Conservation (phyloP, 2,888 invertebrate genomes). For the Amblyteles armatorius region DNA sequence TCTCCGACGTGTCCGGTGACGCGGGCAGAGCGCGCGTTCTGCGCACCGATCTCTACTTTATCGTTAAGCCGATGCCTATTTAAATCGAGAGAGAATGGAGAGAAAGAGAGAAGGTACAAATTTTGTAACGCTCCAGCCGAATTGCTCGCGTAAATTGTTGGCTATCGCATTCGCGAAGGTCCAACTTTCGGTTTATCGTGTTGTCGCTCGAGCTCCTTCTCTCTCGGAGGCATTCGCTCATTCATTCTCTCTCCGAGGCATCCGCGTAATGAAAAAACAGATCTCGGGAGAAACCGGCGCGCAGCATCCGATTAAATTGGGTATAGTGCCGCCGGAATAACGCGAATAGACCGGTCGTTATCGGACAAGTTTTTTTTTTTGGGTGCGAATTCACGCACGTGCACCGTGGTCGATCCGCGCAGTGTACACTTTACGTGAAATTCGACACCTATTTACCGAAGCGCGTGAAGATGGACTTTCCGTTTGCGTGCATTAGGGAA, state of each 20-base stretch:
- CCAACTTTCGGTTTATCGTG: constrained; percentile 53
- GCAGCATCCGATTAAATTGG: constrained; percentile 31
- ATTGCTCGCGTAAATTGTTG: background rate
- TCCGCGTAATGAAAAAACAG: constrained; percentile 71
- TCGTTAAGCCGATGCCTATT: constrained; percentile 26
- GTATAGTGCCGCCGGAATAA: constrained; percentile 24
- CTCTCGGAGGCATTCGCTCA: background rate
- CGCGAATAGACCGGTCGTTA: constrained; percentile 16
- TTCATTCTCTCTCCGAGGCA: constrained; percentile 12
- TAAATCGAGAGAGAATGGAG: background rate
- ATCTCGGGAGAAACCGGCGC: constrained; percentile 66
- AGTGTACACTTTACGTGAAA: constrained; percentile 22
- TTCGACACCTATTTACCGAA: constrained; percentile 24
- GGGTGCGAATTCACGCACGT: background rate
- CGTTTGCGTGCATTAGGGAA: constrained; percentile 24
- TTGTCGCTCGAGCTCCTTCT: constrained; percentile 21
- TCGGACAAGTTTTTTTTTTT: constrained; percentile 3
- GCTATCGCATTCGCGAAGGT: constrained; percentile 46
- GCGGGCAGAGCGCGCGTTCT: background rate
- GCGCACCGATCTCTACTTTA: constrained; percentile 31
- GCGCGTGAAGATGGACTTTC: constrained; percentile 43
- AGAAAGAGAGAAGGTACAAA: constrained; percentile 2
- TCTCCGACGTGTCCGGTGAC: constrained; percentile 7
- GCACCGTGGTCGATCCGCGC: background rate
- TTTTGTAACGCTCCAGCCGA: background rate